Evolutionary conservation across 2,888 invertebrate species (phyloP), one percentile per base, ranked within the genome.

Genomic region (Coecobrya sp.): DNA sequence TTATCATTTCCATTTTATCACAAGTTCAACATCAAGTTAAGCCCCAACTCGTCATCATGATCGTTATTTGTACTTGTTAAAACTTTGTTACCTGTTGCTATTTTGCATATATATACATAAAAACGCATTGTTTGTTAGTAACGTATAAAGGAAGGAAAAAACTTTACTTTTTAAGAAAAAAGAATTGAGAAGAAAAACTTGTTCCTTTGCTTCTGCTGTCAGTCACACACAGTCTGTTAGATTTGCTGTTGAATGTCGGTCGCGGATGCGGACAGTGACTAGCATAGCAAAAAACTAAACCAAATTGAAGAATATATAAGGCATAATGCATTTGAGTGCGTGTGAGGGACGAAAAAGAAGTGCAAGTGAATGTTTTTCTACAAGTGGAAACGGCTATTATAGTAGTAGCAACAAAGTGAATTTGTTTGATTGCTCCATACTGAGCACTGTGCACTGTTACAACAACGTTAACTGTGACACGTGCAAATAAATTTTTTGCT

Each of bases 151-250:
- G 19, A 27, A n/a, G n/a, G n/a, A 82, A 76, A 55, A 59, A 59
- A 25, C 49, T 52, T 49, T 49, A 19, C 25, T 59, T 82, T 79
- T 52, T 42, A 45, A 22, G 45, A 42, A 52, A 27, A 59, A 52
- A 81, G n/a, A n/a, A n/a, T 52, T 42, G 19, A 22, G 45, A 42
- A 52, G 13, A 59, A 82, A 82, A 82, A 82, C 82, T 82, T 59
- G 82, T 82, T 82, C 55, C 52, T 82, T 82, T 82, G 16, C 79
- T 55, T 52, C 27, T 79, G 36, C 55, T 82, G 82, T 82, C 82
- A 82, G 59, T 82, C 59, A 82, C 16, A 59, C 25, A 45, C 59
- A 36, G 19, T 1, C 59, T 25, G 30, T 82, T 59, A 36, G 82
- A 7, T 82, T 55, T 27, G 59, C 36, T 55, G 82, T 52, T 52